These are phyloP conservation scores for Cybosia mesomella DNA, from an alignment of 2,888 invertebrate species.

Conservation along the genomic window DNA sequence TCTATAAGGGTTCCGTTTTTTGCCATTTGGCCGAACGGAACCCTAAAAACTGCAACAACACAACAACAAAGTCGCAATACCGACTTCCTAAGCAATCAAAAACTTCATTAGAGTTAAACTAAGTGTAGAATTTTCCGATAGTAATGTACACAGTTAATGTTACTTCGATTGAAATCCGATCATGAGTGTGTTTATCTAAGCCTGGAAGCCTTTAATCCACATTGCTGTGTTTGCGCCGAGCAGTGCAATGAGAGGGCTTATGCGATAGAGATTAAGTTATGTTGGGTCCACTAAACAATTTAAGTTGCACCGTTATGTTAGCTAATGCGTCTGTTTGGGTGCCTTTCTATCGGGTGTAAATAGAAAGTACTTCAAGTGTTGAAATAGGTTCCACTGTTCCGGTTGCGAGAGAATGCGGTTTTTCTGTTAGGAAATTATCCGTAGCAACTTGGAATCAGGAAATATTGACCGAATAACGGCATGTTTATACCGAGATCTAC, in stretches of 20 bases:
- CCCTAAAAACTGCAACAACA: background rate
- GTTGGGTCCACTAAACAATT: constrained; percentile 30
- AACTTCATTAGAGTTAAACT: constrained; percentile 48
- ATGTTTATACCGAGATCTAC: no score
- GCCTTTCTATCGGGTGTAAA: background rate
- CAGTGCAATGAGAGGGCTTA: constrained; percentile 40
- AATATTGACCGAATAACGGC: no score
- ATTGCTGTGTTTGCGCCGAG: constrained; percentile 43
- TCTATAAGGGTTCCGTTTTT: no score
- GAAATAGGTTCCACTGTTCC: background rate
- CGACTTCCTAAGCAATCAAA: constrained; percentile 42
- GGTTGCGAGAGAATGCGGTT: background rate
- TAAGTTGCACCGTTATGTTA: constrained; percentile 20
- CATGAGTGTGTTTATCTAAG: constrained; percentile 53
- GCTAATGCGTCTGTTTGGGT: background rate
- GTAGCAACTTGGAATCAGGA: no score
- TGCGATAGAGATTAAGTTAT: constrained; percentile 40
- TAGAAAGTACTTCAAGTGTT: background rate
- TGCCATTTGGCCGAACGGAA: no score
- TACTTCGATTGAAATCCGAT: constrained; percentile 49
- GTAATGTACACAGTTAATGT: constrained; percentile 46
- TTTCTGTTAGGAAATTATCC: background rate
- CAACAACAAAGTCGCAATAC: background rate
- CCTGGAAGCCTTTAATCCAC: constrained; percentile 41
- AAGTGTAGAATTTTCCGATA: constrained; percentile 42